Evolutionary conservation across 2,113 vertebrate species (phyloP).

Genomic region (Oncorhynchus mykiss): DNA sequence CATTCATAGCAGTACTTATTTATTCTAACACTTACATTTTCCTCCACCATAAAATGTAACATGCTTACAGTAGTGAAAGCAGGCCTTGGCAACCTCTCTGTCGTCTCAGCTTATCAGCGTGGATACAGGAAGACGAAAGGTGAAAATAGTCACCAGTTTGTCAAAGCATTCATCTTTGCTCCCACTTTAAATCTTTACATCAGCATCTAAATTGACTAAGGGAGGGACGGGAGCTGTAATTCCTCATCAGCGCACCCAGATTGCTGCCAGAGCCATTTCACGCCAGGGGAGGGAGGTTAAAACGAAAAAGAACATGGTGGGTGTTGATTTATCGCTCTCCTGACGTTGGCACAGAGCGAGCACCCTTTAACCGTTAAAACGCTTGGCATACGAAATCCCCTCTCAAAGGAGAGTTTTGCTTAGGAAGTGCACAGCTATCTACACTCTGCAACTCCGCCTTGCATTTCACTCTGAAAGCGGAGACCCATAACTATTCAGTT

Average conservation of each 20-base stretch:
- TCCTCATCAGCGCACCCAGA: constrained; percentile 5
- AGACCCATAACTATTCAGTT: neutral
- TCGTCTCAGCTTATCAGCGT: constrained; percentile 1
- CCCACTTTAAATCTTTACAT: constrained; percentile 18
- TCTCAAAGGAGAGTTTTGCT: neutral
- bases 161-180: constrained; percentile 1
- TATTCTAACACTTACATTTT: too few relatives aligned
- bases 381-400: constrained; percentile 5
- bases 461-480: constrained; percentile 3
- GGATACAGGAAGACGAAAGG: neutral
- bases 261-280: constrained; percentile 17
- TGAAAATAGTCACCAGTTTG: constrained; percentile 9
- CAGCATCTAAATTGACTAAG: constrained; percentile 12
- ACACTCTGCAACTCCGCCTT: neutral
- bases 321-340: constrained; percentile 18
- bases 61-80: neutral
- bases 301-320: constrained; percentile 3
- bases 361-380: constrained; percentile 13
- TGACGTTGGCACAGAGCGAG: neutral
- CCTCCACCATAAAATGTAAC: neutral
- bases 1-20: too few relatives aligned
- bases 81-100: neutral
- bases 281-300: neutral
- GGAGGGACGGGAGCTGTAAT: constrained; percentile 10
- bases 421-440: neutral